phyloP scores from a whole-genome alignment of 2,797 vertebrate species.

The Mareca penelope region DNA sequence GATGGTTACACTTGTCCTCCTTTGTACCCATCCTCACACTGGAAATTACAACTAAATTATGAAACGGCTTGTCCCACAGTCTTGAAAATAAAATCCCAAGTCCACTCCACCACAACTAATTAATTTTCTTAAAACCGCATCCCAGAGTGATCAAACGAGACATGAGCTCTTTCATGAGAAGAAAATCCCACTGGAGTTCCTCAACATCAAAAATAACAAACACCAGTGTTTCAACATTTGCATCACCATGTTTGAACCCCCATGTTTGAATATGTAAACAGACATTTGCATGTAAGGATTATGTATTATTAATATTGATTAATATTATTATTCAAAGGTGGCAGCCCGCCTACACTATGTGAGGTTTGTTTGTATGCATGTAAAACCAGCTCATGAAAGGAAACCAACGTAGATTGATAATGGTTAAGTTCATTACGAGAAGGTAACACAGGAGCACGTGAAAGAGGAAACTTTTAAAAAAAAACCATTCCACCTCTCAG shows the following conservation, averaged over 20 bases:
- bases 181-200: conserved; percentile 47
- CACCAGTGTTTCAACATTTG: conserved; percentile 1
- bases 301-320: conserved; percentile 57
- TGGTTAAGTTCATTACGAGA: background rate
- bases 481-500: background rate
- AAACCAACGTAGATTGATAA: background rate
- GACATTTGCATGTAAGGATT: conserved; percentile 18
- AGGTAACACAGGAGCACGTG: background rate
- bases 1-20: background rate
- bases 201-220: conserved; percentile 53
- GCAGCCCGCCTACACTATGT: background rate
- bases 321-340: conserved; percentile 34
- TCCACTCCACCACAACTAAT: conserved; percentile 45
- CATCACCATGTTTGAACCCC: conserved; percentile 10
- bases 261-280: conserved; percentile 35
- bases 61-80: conserved; percentile 7
- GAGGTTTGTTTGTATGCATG: background rate
- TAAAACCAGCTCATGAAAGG: background rate
- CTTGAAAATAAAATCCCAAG: background rate
- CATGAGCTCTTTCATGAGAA: conserved; percentile 44
- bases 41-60: conserved; percentile 29
- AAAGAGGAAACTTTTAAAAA: background rate
- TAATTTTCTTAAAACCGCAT: conserved; percentile 52
- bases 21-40: background rate
- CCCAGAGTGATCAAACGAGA: conserved; percentile 51